Evolutionary conservation across 2,797 vertebrate species (phyloP), one percentile per base, ranked within the genome.

Genomic region (Anguilla obscura): DNA sequence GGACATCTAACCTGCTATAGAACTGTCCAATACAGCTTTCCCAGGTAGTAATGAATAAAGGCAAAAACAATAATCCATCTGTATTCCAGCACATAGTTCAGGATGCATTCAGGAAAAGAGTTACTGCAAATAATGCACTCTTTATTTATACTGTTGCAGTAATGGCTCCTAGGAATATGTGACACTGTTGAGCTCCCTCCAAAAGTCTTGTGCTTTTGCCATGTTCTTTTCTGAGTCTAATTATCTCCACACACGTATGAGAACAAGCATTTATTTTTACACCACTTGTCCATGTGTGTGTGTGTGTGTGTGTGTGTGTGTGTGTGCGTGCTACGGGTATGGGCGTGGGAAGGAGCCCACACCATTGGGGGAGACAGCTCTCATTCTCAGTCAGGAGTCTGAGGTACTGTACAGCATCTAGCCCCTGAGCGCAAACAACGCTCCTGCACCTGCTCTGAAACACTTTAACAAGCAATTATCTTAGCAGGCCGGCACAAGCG

Each of bases 361-460:
- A 24, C 18, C n/a, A 27, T 45, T 27, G n/a, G 63, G n/a, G 18
- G 87, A 87, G 92, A 92, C 91, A 92, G 90, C 91, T 89, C 79
- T 40, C 87, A 87, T 88, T 91, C 92, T 92, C 90, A 88, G 76
- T 48, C 30, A 48, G 36, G 84, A 79, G 88, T 86, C 88, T 56
- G 86, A 79, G 88, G 71, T 50, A 56, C 76, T 83, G 90, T 86
- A 27, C 4, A 86, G 18, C 36, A 9, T 14, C 33, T 63, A 71
- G 60, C 85, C n/a, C 60, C 63, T 5, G 45, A 58, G 36, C 40
- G 54, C 79, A 66, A 76, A 86, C 60, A 74, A 56, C 66, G 88
- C 74, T 87, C 89, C 88, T 90, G 90, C 92, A 92, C 92, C 92
- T 92, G 92, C 91, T 90, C 87, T 88, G 63, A 88, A 90, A 90